Evolutionary conservation across 2,797 vertebrate genomes (phyloP), one percentile per base, ranked within the genome.

Genomic region (Simalia tracyae): DNA sequence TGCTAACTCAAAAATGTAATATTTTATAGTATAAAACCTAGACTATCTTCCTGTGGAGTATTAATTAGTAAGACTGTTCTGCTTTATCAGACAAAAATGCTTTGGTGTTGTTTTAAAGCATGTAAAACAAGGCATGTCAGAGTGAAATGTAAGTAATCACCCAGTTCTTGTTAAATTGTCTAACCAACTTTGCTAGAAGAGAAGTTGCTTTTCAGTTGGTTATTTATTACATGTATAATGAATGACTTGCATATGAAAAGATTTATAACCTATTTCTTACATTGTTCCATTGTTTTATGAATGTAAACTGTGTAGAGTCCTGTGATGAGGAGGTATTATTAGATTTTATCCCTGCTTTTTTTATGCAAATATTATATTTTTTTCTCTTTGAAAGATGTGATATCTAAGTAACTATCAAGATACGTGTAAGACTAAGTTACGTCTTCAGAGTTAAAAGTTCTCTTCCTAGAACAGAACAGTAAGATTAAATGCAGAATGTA

Each of bases 91-190:
- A n/a, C 57, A 46, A 81, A 87, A 66, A 4, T 84, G 36, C 60
- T 92, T 94, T 88, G 90, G 87, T 93, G 90, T 66, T 92, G 76
- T 95, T 97, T 96, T 85, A n/a, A 85, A 57, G 63, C 63, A 89
- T n/a, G 1, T 15, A 90, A 89, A 89, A 68, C 91, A 54, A 2
- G 9, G 84, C 76, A 89, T 90, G 84, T 89, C 42, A 88, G 59
- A 57, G 31, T 42, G 61, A 46, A 8, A 0, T 19, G 46, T 90
- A 68, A 72, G 56, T 86, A 90, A 59, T 24, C 19, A 88, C 61
- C 93, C 84, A 92, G 85, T 86, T 36, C 9, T 87, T 86, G 28
- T 84, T 28, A 46, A n/a, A 64, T 88, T 95, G 54, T 61, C 60
- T 42, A 86, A 68, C 12, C 17, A 88, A 61, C 36, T 46, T 81